phyloP scores from a whole-genome alignment of 2,888 invertebrate genomes.

The Tridacna crocea region DNA sequence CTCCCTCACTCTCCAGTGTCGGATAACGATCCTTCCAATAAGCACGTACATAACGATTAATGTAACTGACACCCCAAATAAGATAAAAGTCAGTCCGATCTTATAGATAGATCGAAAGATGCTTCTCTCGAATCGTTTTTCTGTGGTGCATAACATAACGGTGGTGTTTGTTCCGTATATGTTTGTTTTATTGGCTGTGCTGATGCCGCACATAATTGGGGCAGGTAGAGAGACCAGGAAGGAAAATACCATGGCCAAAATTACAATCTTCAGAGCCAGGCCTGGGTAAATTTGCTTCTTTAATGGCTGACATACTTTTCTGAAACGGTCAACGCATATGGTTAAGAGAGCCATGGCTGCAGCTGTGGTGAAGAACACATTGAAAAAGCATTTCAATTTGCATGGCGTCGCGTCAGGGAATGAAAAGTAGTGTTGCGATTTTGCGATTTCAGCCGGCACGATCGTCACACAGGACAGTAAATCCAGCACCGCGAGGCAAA shows the following conservation, averaged over 20 bases:
- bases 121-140: conserved; percentile 37
- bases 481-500: conserved; percentile 46
- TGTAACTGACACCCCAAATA: conserved; percentile 30
- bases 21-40: conserved; percentile 43
- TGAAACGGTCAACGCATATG: conserved; percentile 51
- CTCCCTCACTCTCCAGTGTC: conserved; percentile 37
- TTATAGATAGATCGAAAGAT: conserved; percentile 40
- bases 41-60: conserved; percentile 49
- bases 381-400: conserved; percentile 58
- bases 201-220: conserved; percentile 51
- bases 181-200: conserved; percentile 28
- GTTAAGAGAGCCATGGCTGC: conserved; percentile 45
- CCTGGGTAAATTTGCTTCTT: conserved; percentile 53
- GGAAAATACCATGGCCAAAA: conserved; percentile 29
- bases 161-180: conserved; percentile 34
- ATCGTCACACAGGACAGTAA: conserved; percentile 45
- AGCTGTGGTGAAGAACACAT: conserved; percentile 35
- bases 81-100: conserved; percentile 24
- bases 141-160: conserved; percentile 46
- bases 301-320: conserved; percentile 57
- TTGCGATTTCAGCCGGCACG: conserved; percentile 55
- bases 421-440: conserved; percentile 42
- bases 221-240: conserved; percentile 43
- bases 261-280: conserved; percentile 41
- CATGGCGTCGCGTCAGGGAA: conserved; percentile 37